Evolutionary conservation across 1,140 invertebrate genomes (phyloP).

Genomic region (Aleiodes sp.): DNA sequence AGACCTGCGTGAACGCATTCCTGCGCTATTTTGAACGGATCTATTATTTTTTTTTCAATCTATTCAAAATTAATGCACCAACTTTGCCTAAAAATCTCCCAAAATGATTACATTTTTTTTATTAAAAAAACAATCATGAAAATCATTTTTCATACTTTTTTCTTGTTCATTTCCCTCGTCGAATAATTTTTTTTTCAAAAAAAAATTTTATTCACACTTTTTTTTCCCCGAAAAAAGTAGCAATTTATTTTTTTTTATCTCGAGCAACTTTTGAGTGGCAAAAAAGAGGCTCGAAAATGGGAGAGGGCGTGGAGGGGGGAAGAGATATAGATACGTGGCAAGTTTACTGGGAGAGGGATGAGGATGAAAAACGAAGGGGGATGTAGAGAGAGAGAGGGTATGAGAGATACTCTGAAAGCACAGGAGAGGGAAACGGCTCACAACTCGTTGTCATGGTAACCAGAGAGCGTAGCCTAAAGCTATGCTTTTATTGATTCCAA

Average conservation of each 20-base stretch:
- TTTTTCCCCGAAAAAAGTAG: too few species aligned
- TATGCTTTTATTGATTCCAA: constrained; percentile 68
- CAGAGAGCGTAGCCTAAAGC: constrained; percentile 64
- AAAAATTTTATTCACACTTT: too few species aligned
- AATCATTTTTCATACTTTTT: too few species aligned
- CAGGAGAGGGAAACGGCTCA: constrained; percentile 42
- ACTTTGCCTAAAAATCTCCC: too few species aligned
- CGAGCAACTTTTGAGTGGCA: constrained; percentile 34
- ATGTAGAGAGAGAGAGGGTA: constrained; percentile 13
- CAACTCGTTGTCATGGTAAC: constrained; percentile 59
- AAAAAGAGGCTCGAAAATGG: constrained; percentile 13
- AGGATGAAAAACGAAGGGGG: constrained; percentile 8
- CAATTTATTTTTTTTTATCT: too few species aligned
- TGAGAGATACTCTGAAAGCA: not conserved
- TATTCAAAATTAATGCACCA: too few species aligned
- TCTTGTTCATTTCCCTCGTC: not conserved
- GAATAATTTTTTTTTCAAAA: not conserved
- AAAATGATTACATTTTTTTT: too few species aligned
- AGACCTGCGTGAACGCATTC: constrained; percentile 56
- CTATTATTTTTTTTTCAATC: constrained; percentile 38
- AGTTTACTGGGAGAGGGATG: constrained; percentile 11
- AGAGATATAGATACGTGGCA: constrained; percentile 34
- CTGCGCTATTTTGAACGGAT: constrained; percentile 49
- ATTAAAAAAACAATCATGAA: too few species aligned
- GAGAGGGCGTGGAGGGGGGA: constrained; percentile 22